Conservation (phyloP, 2,113 vertebrate species). For the Tauraco erythrolophus region DNA sequence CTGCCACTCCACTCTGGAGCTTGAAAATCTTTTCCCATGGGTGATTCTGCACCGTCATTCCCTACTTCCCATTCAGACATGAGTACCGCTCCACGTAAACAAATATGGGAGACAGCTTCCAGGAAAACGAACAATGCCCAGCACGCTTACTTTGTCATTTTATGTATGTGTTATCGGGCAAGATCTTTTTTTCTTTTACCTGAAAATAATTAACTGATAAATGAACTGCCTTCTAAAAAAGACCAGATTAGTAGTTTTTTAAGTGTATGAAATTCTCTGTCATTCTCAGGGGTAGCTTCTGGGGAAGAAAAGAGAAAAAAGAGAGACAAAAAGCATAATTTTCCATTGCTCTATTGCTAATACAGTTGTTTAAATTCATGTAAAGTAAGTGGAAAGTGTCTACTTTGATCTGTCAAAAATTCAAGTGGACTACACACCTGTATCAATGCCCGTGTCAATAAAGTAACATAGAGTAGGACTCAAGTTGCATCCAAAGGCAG, state of each 20-base stretch:
- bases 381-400: not conserved
- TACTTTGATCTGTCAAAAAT: not conserved
- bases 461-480: not conserved
- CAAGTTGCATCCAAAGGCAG: not conserved
- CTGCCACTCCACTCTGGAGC: not conserved
- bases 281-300: not conserved
- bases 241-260: not conserved
- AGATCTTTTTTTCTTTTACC: not conserved
- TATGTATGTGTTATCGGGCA: not conserved
- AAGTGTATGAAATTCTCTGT: not conserved
- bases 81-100: not conserved
- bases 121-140: not conserved
- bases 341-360: not conserved
- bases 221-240: not conserved
- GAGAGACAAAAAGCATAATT: not conserved
- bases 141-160: not conserved
- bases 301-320: not conserved
- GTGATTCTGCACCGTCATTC: not conserved
- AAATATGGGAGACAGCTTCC: not conserved
- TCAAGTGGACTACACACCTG: not conserved
- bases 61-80: not conserved
- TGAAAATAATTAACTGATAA: not conserved
- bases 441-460: not conserved
- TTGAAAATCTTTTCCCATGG: not conserved
- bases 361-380: not conserved